Evolutionary conservation across 2,113 vertebrate genomes (phyloP).

Genomic region (Thermophis baileyi): DNA sequence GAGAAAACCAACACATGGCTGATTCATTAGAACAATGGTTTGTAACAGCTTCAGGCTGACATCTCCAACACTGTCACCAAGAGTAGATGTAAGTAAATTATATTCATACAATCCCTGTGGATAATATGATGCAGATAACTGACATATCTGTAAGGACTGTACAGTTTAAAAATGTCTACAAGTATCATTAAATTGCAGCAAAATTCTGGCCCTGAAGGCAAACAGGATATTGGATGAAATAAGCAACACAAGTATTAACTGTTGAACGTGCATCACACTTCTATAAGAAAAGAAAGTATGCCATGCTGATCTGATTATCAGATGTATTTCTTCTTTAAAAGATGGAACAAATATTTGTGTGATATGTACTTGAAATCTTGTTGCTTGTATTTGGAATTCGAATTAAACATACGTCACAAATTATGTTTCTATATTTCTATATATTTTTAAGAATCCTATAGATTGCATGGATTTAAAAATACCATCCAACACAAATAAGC

Average conservation of each 20-base stretch:
- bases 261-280: background rate
- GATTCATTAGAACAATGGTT: conserved; percentile 5
- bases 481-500: background rate
- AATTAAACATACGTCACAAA: background rate
- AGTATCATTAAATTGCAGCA: background rate
- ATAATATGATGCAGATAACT: background rate
- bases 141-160: background rate
- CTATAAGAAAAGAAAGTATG: background rate
- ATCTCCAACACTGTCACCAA: conserved; percentile 12
- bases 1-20: conserved; percentile 5
- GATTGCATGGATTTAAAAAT: background rate
- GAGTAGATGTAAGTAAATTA: conserved; percentile 26
- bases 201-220: background rate
- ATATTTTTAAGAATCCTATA: background rate
- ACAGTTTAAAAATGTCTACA: background rate
- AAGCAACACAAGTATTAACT: background rate
- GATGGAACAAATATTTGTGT: background rate
- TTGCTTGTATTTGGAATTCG: background rate
- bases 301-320: background rate
- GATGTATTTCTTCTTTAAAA: background rate
- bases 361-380: background rate
- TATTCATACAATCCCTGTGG: background rate
- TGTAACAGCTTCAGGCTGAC: conserved; percentile 16
- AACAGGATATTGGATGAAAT: background rate
- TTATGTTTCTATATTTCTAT: background rate